Evolutionary conservation across 1,140 invertebrate genomes (phyloP).

Genomic region (Macrobrachium nipponense): DNA sequence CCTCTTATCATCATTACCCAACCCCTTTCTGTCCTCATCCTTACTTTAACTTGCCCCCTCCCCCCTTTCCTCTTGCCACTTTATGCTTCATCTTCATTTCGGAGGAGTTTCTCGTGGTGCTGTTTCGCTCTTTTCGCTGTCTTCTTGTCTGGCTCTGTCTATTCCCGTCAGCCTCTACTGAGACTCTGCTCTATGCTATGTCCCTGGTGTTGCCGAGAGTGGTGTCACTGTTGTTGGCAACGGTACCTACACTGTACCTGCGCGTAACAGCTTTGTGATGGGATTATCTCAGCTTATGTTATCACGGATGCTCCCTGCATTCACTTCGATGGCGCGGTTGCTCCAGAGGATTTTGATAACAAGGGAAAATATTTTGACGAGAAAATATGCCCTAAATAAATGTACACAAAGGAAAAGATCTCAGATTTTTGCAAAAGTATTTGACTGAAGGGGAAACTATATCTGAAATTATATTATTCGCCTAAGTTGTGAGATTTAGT

Average conservation of each 20-base stretch:
- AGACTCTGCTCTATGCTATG: background rate
- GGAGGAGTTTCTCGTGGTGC: background rate
- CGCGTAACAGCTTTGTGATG: background rate
- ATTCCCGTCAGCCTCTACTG: background rate
- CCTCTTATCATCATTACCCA: background rate
- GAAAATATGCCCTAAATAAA: too few species aligned
- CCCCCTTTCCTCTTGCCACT: background rate
- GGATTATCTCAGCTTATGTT: background rate
- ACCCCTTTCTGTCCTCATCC: background rate
- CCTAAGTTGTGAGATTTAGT: too few species aligned
- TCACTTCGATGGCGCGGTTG: too few species aligned
- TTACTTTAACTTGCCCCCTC: conserved; percentile 4
- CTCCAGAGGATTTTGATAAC: too few species aligned
- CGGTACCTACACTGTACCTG: background rate
- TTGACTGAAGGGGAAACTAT: too few species aligned
- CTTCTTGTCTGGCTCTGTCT: conserved; percentile 16
- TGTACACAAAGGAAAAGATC: too few species aligned
- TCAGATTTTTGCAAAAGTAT: too few species aligned
- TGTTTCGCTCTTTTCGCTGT: background rate
- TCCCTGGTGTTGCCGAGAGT: background rate
- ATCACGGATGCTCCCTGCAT: too few species aligned
- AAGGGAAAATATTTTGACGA: too few species aligned
- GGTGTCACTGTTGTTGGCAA: background rate
- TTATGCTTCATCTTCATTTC: background rate
- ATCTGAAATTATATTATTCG: too few species aligned